Base-by-base conservation (phyloP, 2,113 vertebrate genomes). In the Python bivittatus region DNA sequence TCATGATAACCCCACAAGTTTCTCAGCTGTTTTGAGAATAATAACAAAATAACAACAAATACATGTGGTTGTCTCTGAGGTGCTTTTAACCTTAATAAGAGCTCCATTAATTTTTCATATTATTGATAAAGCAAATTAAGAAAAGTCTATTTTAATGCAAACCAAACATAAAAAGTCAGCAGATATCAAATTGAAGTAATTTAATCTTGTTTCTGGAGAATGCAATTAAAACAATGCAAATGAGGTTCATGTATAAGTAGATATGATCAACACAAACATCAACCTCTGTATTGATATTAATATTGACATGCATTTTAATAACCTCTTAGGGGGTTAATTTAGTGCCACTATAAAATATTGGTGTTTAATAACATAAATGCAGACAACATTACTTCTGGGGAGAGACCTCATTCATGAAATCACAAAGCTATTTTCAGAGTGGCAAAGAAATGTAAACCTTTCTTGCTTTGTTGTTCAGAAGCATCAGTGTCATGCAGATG, bases 71-170 rank as follows among this genome's bases (percentile, higher is more conserved):
- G 96, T 94, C 93, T 95, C 95, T 94, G 88, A 97, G 95, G 93
- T 95, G 92, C 89, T 96, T 95, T 96, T 95, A 95, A 93, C 93
- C 90, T 96, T 96, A 95, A 94, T 95, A 97, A 96, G 90, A 95
- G 94, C 96, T 94, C 94, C 93, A 95, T 97, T 96, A 96, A 92
- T 95, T 91, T 96, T 96, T 96, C 91, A 93, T 96, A 95, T 94
- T 95, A 97, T 95, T 95, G 95, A 97, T 97, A 96, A 97, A 95
- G 89, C 88, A 96, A 96, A 96, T 97, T 91, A 96, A 96, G 91
- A 95, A 89, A 94, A 93, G 42, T 68, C 42, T 58, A 92, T 93
- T 89, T 94, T 91, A 92, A 94, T 95, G 91, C 79, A 96, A 95
- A 87, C 88, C 94, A 95, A 95, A 93, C 94, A 95, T 94, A 94